These are phyloP conservation scores for Caenorhabditis macrosperma DNA, from an alignment of 2,888 invertebrate species.

Conservation along the genomic window DNA sequence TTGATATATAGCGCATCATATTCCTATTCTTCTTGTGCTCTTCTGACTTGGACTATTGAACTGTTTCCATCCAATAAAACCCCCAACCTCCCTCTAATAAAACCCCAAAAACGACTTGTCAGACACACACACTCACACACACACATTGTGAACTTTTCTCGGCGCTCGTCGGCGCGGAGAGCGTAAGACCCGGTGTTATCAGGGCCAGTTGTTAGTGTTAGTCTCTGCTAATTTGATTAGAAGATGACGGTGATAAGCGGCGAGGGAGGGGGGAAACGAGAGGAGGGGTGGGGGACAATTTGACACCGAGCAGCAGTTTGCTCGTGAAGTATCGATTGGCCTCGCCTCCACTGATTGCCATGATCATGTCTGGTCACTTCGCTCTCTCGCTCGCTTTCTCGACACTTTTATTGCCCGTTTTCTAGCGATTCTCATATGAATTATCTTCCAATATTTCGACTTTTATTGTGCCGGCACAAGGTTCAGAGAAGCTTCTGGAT, in stretches of 20 bases:
- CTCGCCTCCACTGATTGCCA: conserved; percentile 7
- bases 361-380: background rate
- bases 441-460: too few relatives aligned
- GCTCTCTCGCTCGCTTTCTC: too few relatives aligned
- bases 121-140: too few relatives aligned
- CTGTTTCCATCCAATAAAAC: too few relatives aligned
- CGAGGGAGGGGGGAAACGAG: conserved; percentile 18
- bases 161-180: background rate
- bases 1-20: too few relatives aligned
- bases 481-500: too few relatives aligned
- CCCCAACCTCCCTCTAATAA: too few relatives aligned
- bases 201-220: conserved; percentile 43
- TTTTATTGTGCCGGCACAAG: too few relatives aligned
- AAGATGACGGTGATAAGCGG: conserved; percentile 15
- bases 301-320: conserved; percentile 28
- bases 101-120: too few relatives aligned
- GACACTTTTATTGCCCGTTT: conserved; percentile 30
- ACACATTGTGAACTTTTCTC: conserved; percentile 34
- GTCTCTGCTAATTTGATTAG: conserved; percentile 55
- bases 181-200: conserved; percentile 28
- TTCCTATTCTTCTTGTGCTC: too few relatives aligned
- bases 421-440: background rate
- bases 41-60: too few relatives aligned
- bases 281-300: conserved; percentile 38
- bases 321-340: conserved; percentile 52